Conservation (phyloP, 1,140 invertebrate species). For the Macrobrachium nipponense region DNA sequence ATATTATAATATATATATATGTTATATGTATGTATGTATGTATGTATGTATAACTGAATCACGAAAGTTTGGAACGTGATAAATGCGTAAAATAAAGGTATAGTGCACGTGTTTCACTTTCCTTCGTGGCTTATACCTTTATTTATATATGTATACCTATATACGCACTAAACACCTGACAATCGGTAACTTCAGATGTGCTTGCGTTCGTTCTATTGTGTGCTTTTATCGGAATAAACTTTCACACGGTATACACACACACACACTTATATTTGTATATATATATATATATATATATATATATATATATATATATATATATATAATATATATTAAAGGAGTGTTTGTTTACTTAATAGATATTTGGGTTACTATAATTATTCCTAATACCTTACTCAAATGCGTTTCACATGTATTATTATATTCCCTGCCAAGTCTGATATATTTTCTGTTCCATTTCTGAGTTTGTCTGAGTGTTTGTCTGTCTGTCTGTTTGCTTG, state of each 20-base stretch:
- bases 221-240: too few species aligned
- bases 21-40: constrained; percentile 1
- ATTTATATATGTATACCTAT: background rate
- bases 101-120: too few species aligned
- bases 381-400: background rate
- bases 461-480: too few species aligned
- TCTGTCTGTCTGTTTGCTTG: too few species aligned
- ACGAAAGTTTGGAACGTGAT: too few species aligned
- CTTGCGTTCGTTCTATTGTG: too few species aligned
- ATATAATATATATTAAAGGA: constrained; percentile 4
- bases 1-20: background rate
- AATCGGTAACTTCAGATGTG: too few species aligned
- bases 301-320: constrained; percentile 1
- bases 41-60: background rate
- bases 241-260: background rate
- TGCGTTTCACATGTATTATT: background rate
- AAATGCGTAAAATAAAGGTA: too few species aligned
- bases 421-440: background rate
- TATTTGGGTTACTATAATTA: background rate
- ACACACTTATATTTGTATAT: constrained; percentile 11
- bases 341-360: background rate
- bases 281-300: constrained; percentile 18
- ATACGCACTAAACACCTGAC: too few species aligned
- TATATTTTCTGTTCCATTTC: too few species aligned
- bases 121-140: too few species aligned